These are phyloP conservation scores for Alitta virens DNA, from an alignment of 2,888 invertebrate species.

Conservation along the genomic window DNA sequence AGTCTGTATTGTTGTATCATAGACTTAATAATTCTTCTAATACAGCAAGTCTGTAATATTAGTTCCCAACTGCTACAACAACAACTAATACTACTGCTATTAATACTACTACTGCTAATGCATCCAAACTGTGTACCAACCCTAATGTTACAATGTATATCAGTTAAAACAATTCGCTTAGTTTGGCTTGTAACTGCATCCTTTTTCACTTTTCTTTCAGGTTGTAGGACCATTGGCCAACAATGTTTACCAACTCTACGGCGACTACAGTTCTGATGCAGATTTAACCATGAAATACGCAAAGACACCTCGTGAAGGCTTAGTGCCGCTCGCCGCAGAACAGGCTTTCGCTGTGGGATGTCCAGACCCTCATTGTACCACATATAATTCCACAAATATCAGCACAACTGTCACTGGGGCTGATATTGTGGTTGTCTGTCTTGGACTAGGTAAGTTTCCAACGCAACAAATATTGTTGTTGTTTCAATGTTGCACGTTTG, in stretches of 20 bases:
- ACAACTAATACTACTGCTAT: no score
- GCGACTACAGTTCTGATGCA: slow-evolving; percentile 41
- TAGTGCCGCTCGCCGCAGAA: slow-evolving; percentile 30
- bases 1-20: no score
- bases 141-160: no score
- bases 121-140: no score
- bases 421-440: slow-evolving; percentile 42
- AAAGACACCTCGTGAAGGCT: slow-evolving; percentile 39
- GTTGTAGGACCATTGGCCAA: slow-evolving; percentile 51
- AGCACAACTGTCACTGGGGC: slow-evolving; percentile 33
- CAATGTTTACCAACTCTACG: slow-evolving; percentile 40
- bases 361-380: slow-evolving; percentile 34
- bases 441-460: slow-evolving; percentile 41
- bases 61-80: no score
- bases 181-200: not conserved
- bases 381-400: slow-evolving; percentile 33
- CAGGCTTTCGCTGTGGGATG: slow-evolving; percentile 37
- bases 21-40: no score
- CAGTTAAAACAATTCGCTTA: not conserved
- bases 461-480: no score
- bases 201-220: slow-evolving; percentile 32
- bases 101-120: no score
- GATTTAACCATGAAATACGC: slow-evolving; percentile 31
- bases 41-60: no score
- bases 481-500: no score